A percentile compares a stretch with the other conserved stretches of the same genome.
These are phyloP conservation scores for Echinarachnius parma DNA, from an alignment of 53 echinoderm and acorn worm genomes.

Conservation along the genomic window DNA sequence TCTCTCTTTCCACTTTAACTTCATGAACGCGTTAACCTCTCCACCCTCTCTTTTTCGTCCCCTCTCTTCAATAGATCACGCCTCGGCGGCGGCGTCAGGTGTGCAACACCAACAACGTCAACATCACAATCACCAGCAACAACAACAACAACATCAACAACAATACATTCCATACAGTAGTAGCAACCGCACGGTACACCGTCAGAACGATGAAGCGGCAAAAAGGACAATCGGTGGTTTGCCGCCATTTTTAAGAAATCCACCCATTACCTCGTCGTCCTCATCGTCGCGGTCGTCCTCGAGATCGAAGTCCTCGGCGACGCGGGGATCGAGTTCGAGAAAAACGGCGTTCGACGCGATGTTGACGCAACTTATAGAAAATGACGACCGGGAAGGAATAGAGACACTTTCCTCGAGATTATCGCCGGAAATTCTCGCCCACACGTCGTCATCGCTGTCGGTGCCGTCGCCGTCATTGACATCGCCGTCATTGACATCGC, in stretches of 20 bases:
- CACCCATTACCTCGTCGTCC: not conserved
- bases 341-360: not conserved
- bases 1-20: too few relatives aligned
- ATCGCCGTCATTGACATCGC: not conserved
- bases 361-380: conserved; percentile 14
- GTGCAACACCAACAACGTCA: not conserved
- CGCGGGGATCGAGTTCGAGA: not conserved
- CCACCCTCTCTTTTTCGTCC: not conserved
- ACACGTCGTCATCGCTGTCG: conserved; percentile 19
- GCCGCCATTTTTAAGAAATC: conserved; percentile 20
- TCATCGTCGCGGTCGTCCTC: conserved; percentile 6
- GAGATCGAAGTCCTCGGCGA: not conserved
- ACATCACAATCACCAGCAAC: not conserved
- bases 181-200: not conserved
- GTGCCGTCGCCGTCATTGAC: not conserved
- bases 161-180: not conserved
- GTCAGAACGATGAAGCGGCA: not conserved
- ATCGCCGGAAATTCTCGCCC: conserved; percentile 10
- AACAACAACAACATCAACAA: not conserved
- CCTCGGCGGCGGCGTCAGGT: not conserved
- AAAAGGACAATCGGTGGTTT: conserved; percentile 18
- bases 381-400: not conserved
- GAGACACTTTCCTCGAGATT: conserved; percentile 3
- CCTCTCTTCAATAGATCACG: not conserved
- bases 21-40: too few relatives aligned